phyloP scores from a whole-genome alignment of 2,113 vertebrate genomes.

The Crotophaga sulcirostris region DNA sequence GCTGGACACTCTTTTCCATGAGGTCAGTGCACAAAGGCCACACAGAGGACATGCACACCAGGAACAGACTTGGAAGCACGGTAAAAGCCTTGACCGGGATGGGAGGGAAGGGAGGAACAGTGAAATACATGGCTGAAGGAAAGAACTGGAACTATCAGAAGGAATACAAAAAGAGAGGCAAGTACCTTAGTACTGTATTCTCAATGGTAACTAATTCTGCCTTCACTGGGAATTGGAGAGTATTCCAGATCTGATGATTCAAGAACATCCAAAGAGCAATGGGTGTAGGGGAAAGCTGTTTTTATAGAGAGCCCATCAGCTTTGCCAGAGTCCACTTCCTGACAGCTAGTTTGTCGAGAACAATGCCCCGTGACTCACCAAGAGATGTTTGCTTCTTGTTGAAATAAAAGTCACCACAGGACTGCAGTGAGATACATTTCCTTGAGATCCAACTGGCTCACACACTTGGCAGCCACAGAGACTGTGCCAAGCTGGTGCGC shows the following conservation, averaged over 20 bases:
- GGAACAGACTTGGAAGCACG: not conserved
- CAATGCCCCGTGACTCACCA: slow-evolving; percentile 39
- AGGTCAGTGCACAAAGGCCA: not conserved
- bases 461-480: not conserved
- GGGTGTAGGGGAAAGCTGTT: not conserved
- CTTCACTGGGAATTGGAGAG: not conserved
- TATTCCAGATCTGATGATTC: not conserved
- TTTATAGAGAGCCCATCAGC: not conserved
- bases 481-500: not conserved
- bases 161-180: not conserved
- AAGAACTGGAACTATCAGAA: not conserved
- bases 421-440: not conserved
- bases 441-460: not conserved
- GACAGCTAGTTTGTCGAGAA: not conserved
- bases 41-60: accelerated
- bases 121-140: not conserved
- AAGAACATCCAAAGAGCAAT: not conserved
- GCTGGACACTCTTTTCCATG: not conserved
- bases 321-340: slow-evolving; percentile 30
- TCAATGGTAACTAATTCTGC: not conserved
- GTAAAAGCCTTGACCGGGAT: not conserved
- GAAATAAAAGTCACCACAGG: not conserved
- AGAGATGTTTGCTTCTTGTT: not conserved
- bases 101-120: not conserved
- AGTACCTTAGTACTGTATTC: not conserved